A percentile compares a stretch with the other conserved stretches of the same genome.
Evolutionary conservation across 92 coral and sea anemone species (phyloP).

Genomic region (Porites evermanni): DNA sequence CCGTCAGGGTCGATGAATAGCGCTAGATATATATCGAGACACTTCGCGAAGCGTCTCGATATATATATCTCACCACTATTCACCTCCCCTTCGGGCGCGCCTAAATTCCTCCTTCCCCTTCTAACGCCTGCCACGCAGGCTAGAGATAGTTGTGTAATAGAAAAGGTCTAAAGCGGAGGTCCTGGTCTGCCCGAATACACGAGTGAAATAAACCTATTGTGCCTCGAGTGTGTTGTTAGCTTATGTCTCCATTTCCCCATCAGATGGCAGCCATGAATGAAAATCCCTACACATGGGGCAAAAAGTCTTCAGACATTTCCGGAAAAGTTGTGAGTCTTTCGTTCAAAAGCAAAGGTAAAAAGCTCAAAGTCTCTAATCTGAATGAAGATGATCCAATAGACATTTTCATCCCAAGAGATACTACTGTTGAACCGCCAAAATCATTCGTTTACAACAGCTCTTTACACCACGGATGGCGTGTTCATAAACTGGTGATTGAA

Average conservation of each 20-base stretch:
- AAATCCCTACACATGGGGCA: constrained; percentile 73
- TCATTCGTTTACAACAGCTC: constrained; percentile 40
- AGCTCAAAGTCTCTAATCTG: constrained; percentile 57
- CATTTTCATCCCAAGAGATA: constrained; percentile 53
- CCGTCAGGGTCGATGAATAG: no score
- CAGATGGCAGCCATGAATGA: constrained; percentile 48
- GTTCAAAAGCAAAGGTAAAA: constrained; percentile 52
- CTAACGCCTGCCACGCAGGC: constrained; percentile 15
- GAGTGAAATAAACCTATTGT: no score
- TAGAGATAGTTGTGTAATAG: neutral
- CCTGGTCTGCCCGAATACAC: no score
- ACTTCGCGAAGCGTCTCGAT: no score
- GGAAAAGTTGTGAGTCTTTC: constrained; percentile 76
- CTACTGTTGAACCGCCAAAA: constrained; percentile 39
- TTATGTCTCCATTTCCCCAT: neutral
- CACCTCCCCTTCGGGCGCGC: no score
- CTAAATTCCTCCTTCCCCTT: constrained; percentile 1
- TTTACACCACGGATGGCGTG: constrained; percentile 52
- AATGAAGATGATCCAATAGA: constrained; percentile 61
- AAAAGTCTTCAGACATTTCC: constrained; percentile 55
- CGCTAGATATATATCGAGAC: no score
- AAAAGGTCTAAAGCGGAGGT: no score
- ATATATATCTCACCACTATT: no score
- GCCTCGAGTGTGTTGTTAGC: no score
- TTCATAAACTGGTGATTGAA: constrained; percentile 60